Evolutionary conservation across 2,888 invertebrate genomes (phyloP).

Genomic region (Hoplodrina blanda): DNA sequence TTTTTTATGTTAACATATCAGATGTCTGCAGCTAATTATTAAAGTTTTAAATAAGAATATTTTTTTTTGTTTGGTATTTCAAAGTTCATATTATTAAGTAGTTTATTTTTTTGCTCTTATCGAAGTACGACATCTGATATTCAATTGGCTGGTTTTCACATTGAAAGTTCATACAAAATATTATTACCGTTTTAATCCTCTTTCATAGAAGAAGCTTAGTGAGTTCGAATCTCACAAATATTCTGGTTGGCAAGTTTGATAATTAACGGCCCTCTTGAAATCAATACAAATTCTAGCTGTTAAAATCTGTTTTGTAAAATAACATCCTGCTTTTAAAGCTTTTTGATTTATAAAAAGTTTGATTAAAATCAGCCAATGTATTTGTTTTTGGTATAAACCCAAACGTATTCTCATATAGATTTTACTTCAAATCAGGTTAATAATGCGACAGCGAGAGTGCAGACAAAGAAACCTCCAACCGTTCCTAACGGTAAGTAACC

Average conservation of each 20-base stretch:
- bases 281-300: constrained; percentile 9
- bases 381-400: constrained; percentile 43
- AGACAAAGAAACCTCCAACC: constrained; percentile 99
- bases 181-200: not conserved
- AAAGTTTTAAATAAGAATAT: not conserved
- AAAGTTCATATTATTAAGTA: not conserved
- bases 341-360: constrained; percentile 25
- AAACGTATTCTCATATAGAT: constrained; percentile 76
- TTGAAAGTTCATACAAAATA: constrained; percentile 5
- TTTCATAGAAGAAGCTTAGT: constrained; percentile 30
- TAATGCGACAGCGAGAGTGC: constrained; percentile 99
- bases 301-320: constrained; percentile 7
- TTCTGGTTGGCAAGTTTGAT: not conserved
- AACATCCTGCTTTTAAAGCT: not conserved
- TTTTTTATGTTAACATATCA: constrained; percentile 59
- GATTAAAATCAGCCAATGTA: constrained; percentile 74
- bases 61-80: constrained; percentile 2
- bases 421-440: constrained; percentile 95
- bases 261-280: constrained; percentile 8
- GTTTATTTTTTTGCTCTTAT: constrained; percentile 8
- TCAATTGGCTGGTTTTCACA: constrained; percentile 69
- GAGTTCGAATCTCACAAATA: constrained; percentile 72
- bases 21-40: constrained; percentile 49
- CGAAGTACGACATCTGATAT: constrained; percentile 63
- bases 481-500: constrained; percentile 96